phyloP scores from a whole-genome alignment of 2,797 vertebrate species.

The Myoxocephalus aenaeus region DNA sequence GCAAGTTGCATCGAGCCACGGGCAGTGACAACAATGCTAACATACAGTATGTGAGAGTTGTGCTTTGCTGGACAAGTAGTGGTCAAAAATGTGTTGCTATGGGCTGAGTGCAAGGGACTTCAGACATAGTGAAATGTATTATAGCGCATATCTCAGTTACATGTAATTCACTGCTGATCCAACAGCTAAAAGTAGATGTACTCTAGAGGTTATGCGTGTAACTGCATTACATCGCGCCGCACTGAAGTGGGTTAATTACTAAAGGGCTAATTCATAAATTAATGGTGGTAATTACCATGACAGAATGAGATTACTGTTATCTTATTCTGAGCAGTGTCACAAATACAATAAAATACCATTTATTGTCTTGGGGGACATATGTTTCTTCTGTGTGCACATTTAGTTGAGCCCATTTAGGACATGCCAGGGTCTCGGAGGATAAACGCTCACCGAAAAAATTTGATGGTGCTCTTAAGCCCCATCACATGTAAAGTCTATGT shows the following conservation, averaged over 20 bases:
- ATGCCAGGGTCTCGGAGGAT: slow-evolving; percentile 16
- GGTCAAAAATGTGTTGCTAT: neutral
- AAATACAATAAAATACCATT: slow-evolving; percentile 73
- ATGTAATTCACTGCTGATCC: slow-evolving; percentile 30
- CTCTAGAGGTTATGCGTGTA: slow-evolving; percentile 34
- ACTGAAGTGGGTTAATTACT: slow-evolving; percentile 59
- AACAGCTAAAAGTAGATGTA: slow-evolving; percentile 43
- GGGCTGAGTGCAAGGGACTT: neutral
- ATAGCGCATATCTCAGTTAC: neutral
- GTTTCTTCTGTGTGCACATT: slow-evolving; percentile 30
- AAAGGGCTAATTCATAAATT: slow-evolving; percentile 72
- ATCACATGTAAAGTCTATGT: neutral
- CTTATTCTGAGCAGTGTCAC: slow-evolving; percentile 53
- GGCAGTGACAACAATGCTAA: slow-evolving; percentile 1
- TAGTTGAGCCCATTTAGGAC: slow-evolving; percentile 21
- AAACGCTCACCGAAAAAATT: neutral
- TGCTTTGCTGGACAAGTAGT: neutral
- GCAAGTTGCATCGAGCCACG: slow-evolving; percentile 19
- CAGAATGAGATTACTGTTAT: slow-evolving; percentile 64
- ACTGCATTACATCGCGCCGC: slow-evolving; percentile 43
- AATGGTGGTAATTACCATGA: slow-evolving; percentile 64
- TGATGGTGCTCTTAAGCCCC: neutral
- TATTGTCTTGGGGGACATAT: slow-evolving; percentile 56
- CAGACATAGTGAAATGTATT: neutral
- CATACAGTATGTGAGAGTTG: neutral